Evolutionary conservation across 2,888 invertebrate species (phyloP).

Genomic region (Busseola fusca): DNA sequence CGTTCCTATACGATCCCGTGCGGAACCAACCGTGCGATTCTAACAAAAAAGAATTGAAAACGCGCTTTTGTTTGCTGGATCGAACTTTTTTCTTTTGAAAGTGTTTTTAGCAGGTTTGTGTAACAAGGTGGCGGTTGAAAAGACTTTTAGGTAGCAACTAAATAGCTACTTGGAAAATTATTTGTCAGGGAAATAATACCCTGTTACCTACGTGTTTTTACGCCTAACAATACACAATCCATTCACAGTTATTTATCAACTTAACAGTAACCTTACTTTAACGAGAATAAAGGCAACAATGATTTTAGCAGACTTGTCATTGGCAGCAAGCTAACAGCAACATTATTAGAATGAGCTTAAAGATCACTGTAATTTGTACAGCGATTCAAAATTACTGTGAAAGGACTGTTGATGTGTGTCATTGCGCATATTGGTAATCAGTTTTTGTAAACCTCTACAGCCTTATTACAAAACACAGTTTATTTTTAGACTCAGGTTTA

Average conservation of each 20-base stretch:
- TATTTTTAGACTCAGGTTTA: too few species aligned
- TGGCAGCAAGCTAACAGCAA: too few species aligned
- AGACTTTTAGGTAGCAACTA: background rate
- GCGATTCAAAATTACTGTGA: background rate
- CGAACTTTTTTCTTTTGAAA: background rate
- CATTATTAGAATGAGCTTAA: too few species aligned
- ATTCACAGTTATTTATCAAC: background rate
- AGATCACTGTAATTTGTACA: background rate
- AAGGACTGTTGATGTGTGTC: background rate
- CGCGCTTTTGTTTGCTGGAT: conserved; percentile 7
- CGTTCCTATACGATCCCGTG: conserved; percentile 4
- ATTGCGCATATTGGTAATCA: background rate
- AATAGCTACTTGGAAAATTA: background rate
- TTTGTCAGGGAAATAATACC: conserved; percentile 3
- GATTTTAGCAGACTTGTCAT: too few species aligned
- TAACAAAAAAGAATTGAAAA: conserved; percentile 20
- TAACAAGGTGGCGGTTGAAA: background rate
- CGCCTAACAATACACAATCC: background rate
- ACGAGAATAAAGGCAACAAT: background rate
- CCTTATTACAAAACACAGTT: too few species aligned
- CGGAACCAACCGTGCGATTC: conserved; percentile 10
- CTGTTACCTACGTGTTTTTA: background rate
- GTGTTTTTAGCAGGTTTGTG: conserved; percentile 1
- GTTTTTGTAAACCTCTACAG: background rate
- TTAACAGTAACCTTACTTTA: background rate